Base-by-base conservation (phyloP, 2,797 vertebrate species). In the Crenuchus spilurus region DNA sequence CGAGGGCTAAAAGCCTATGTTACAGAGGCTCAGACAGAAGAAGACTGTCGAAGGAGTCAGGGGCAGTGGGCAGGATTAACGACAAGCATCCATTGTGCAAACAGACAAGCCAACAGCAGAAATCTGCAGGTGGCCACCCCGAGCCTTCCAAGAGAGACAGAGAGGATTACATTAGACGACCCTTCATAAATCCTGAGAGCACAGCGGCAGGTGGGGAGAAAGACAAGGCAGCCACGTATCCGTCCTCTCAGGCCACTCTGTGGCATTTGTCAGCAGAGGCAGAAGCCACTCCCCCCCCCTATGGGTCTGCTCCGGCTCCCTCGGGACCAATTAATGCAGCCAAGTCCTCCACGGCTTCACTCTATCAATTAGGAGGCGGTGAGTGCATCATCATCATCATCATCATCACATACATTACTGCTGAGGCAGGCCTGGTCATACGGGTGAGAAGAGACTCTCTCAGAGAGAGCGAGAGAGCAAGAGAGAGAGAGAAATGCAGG, bases 281-380 rank as follows among this genome's bases (percentile, higher is more conserved):
- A n/a, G 42, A 77, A 52, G 52, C 75, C 69, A 61, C 64, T 84
- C 84, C 86, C 86, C 90, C 93, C 88, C 91, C 92, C 93, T 91
- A 90, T 84, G 88, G 81, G 91, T 62, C 93, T 92, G 90, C 85
- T 87, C 84, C 84, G 82, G 49, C 91, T 94, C 96, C 93, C 95
- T 85, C 90, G 95, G 94, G 96, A 95, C 94, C 96, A 96, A 97
- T 98, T 98, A 97, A 93, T 94, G 92, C 91, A 92, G 92, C 94
- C 91, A 8, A 92, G 93, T 92, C 92, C 94, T 94, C 92, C 94
- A 93, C 91, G 94, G 95, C 94, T 95, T 96, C 95, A 95, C 94
- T 96, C 95, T 95, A 96, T 97, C 96, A 98, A 97, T 98, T 97
- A 98, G 94, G 92, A 92, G 93, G 91, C 92, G 92, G 92, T 94